Evolutionary conservation across 2,113 vertebrate species (phyloP).

Genomic region (Triplophysa siluroides): DNA sequence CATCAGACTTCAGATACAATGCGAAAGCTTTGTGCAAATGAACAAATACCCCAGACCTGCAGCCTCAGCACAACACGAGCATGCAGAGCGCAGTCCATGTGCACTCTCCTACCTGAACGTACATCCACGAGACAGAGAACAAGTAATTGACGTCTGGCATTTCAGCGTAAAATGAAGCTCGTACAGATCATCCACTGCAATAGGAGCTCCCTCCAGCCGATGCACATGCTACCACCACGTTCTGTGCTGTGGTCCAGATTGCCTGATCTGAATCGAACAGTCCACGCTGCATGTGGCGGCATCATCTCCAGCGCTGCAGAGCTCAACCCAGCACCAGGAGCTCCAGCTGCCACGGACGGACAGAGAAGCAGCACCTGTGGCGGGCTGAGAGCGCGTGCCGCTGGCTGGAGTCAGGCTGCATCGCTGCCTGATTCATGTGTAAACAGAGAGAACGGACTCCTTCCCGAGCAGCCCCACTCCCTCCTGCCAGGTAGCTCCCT

Average conservation of each 20-base stretch:
- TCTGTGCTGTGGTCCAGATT: conserved; percentile 48
- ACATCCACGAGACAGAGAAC: conserved; percentile 65
- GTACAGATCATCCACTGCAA: conserved; percentile 43
- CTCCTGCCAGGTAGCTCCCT: conserved; percentile 51
- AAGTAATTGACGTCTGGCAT: conserved; percentile 72
- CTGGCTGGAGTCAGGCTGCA: conserved; percentile 35
- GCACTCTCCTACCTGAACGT: conserved; percentile 68
- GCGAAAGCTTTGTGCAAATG: neutral
- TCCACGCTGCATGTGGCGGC: conserved; percentile 28
- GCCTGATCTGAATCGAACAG: conserved; percentile 42
- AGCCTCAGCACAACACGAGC: neutral
- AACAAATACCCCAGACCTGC: neutral
- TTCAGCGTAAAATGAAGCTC: conserved; percentile 62
- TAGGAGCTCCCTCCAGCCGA: conserved; percentile 33
- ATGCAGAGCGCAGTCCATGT: neutral
- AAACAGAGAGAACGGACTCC: conserved; percentile 41
- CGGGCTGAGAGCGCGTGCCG: conserved; percentile 10
- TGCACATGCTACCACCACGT: conserved; percentile 42
- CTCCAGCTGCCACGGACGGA: conserved; percentile 31
- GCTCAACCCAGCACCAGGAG: conserved; percentile 14
- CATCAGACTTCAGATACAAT: neutral
- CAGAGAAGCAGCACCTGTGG: conserved; percentile 12
- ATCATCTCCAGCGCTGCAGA: neutral
- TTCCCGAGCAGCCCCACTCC: conserved; percentile 43
- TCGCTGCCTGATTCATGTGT: conserved; percentile 49